Conservation (phyloP, 35 echinoderm and acorn worm genomes). For the Ophiothrix spiculata region DNA sequence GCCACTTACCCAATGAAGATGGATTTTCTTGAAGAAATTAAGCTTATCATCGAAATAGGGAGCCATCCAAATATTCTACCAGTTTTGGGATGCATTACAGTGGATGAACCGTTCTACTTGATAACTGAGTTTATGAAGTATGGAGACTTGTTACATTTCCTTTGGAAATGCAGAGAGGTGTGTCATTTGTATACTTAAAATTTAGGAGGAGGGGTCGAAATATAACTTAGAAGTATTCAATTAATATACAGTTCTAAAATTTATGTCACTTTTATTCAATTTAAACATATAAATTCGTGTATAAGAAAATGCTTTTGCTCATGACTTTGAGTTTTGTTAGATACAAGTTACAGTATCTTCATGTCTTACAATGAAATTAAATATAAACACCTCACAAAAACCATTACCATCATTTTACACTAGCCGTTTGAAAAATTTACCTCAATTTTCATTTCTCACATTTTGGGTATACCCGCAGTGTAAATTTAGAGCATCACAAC, state of each 20-base stretch:
- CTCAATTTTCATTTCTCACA: too few relatives aligned
- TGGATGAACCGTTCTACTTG: slow-evolving; percentile 64
- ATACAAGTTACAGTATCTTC: too few relatives aligned
- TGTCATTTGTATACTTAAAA: neutral
- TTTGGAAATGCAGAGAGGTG: slow-evolving; percentile 78
- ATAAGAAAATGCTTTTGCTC: too few relatives aligned
- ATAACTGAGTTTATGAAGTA: slow-evolving; percentile 97
- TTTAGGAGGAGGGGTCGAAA: neutral
- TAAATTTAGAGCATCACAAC: too few relatives aligned
- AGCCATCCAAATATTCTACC: slow-evolving; percentile 78
- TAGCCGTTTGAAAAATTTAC: too few relatives aligned
- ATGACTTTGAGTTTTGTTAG: too few relatives aligned
- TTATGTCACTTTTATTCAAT: too few relatives aligned
- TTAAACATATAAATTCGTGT: too few relatives aligned
- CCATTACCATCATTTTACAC: too few relatives aligned
- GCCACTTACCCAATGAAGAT: slow-evolving; percentile 71
- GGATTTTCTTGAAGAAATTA: slow-evolving; percentile 92
- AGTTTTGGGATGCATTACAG: slow-evolving; percentile 71
- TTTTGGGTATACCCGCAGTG: too few relatives aligned
- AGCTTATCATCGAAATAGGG: slow-evolving; percentile 78
- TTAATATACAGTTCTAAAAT: neutral
- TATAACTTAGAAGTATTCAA: neutral
- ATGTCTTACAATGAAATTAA: too few relatives aligned
- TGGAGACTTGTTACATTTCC: slow-evolving; percentile 86
- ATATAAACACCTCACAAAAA: too few relatives aligned